Base-by-base conservation (phyloP, 2,797 vertebrate genomes). In the Margarornis squamiger region DNA sequence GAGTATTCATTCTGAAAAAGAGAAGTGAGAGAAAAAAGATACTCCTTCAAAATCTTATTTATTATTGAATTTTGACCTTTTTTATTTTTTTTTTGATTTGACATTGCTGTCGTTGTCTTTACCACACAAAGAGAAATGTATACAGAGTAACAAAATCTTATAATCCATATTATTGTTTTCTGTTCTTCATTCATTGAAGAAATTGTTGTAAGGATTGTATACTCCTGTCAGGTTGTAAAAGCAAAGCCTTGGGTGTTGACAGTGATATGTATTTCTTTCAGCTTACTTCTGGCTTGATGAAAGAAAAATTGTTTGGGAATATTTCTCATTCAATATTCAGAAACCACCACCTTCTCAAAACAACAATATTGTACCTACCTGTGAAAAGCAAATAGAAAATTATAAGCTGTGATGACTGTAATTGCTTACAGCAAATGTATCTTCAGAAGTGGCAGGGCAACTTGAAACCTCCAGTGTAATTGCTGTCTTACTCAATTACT, bases 381-480 rank as follows among this genome's bases (percentile, higher is more conserved):
- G 75, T 78, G 86, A 95, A 95, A 93, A 93, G 43, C 63, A 85
- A 95, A 94, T 39, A 76, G 72, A 87, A 89, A 94, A 82, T 77
- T 89, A 23, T 84, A 59, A 87, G 82, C 55, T 87, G 12, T 51
- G 63, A 45, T 85, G 81, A 76, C 67, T 75, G 49, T 81, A 94
- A 89, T 70, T 83, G 38, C 68, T 88, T 77, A 71, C 45, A 93
- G 62, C 23, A 92, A 88, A 90, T 48, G 21, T 14, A 77, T 83
- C 54, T 41, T 68, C 65, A 65, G 43, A 93, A 91, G 38, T 32
- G 15, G 14, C 38, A 86, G 72, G 22, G 55, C 17, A 80, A 68
- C 38, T 90, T 71, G 79, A 95, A 90, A 80, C 8, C 82, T 77
- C 30, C 32, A 39, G 61, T 74, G 66, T 51, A 93, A 92, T 41